Evolutionary conservation across 92 coral and sea anemone genomes (phyloP), one percentile per base, ranked within the genome.

Genomic region (Phenganax stokvisi): DNA sequence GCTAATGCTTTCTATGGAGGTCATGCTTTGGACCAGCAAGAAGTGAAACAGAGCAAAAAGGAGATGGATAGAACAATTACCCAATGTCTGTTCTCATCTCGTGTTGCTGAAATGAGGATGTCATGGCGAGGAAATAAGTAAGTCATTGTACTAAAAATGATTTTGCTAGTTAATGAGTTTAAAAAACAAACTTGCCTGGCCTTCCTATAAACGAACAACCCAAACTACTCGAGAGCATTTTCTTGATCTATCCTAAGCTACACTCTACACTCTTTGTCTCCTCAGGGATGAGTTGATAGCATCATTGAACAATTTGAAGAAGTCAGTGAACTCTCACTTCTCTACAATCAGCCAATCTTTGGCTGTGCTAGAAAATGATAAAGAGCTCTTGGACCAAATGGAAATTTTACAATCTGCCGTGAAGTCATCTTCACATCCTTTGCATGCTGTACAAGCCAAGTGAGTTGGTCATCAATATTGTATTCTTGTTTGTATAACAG

Each of bases 1-100:
- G 98, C 98, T 57, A 91, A 92, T 75, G 97, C 98, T 3, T 94
- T 94, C 85, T 94, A 94, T 85, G 98, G 98, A 11, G 98, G 98
- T 10, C 97, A 97, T 6, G 92, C 92, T 9, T 86, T 91, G 6
- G 92, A 89, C 70, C 90, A 87, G 37, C 88, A 89, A 10, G 97
- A 94, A 80, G 90, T 86, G 84, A 94, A 90, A 74, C 89, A 86
- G 60, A 92, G 90, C 90, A 94, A 94, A 90, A 94, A 90, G 57
- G 97, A 92, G 81, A 94, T 94, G 97, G 98, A 94, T 68, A 88
- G 98, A 76, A 93, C 90, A 15, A 97, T 94, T 16, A 94, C 98
- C 56, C 98, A 94, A 75, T 90, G 98, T 79, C 80, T 94, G 86
- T 94, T 94, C 82, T 94, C 98, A 9, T 94, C 98, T 67, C 85